These are phyloP conservation scores for Eciton burchellii DNA, from an alignment of 1,140 invertebrate species.

Conservation along the genomic window DNA sequence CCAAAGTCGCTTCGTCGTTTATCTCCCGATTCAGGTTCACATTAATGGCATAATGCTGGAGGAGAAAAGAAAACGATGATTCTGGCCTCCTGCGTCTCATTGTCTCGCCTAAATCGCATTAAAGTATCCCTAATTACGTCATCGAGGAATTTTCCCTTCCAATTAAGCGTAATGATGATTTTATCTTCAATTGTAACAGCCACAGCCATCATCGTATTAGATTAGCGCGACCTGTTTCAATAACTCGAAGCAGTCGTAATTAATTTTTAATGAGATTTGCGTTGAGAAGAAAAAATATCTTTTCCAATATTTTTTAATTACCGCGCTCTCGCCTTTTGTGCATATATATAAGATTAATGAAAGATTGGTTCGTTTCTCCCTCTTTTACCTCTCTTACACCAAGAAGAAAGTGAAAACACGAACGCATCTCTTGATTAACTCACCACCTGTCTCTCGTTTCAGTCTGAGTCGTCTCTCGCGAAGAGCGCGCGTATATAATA, in stretches of 20 bases:
- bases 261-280: too few species aligned
- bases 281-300: too few species aligned
- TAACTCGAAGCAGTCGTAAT: background rate
- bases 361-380: background rate
- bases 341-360: background rate
- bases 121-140: slow-evolving; percentile 20
- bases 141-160: background rate
- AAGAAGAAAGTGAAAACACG: background rate
- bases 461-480: background rate
- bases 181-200: slow-evolving; percentile 6
- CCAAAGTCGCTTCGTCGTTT: slow-evolving; percentile 25
- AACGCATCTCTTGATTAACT: background rate
- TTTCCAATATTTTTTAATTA: too few species aligned
- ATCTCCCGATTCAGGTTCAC: slow-evolving; percentile 33
- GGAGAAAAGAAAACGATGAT: slow-evolving; percentile 26
- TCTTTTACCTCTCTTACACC: background rate
- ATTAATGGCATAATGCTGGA: slow-evolving; percentile 44
- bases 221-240: background rate
- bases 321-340: too few species aligned
- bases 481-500: too few species aligned
- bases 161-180: too few species aligned
- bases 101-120: slow-evolving; percentile 40
- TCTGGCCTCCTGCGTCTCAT: background rate
- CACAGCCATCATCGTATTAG: background rate
- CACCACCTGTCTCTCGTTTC: background rate